Base-by-base conservation (phyloP, 2,113 vertebrate genomes). In the Trogon surrucura region DNA sequence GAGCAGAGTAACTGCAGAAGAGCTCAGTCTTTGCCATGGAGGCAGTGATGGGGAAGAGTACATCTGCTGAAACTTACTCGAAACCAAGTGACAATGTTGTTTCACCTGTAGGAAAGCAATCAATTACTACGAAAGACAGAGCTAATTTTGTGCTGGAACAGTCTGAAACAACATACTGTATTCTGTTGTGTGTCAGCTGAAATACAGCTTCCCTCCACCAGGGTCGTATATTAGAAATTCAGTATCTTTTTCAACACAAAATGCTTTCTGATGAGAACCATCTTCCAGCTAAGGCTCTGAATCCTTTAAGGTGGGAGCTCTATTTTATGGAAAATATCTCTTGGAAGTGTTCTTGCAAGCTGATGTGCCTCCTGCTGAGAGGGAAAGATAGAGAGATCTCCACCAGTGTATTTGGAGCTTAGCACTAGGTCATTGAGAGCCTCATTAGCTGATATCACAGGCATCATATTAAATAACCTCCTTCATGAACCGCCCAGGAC, bases 101-200 rank as follows among this genome's bases (percentile, higher is more conserved):
- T 88, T 82, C n/a, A 86, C 25, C 51, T 73, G 16, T 60, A 80
- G 44, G 56, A 91, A 88, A 84, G 29, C 51, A 83, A 88, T 85
- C 95, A 78, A 80, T 74, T 95, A 80, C 26, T 47, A 22, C 86
- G 69, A 91, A 91, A 92, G 50, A 80, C 8, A 50, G 60, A 91
- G 34, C 32, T 95, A 83, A 78, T 95, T 94, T 85, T 83, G 75
- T 89, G 22, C 79, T 56, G 11, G 56, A 89, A 66, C 48, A 66
- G 25, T 58, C 85, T 90, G 67, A 58, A 94, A 73, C 10, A 88
- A 72, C 54, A 72, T 77, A 29, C n/a, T 77, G 51, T 57, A 80
- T 61, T 88, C 34, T 54, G 26, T 11, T 85, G 21, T 27, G 51
- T 69, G 60, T 53, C 41, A 82, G 25, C 50, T 73, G 45, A 93